Evolutionary conservation across 1,140 invertebrate species (phyloP), one percentile per base, ranked within the genome.

Genomic region (Dendrolimus kikuchii): DNA sequence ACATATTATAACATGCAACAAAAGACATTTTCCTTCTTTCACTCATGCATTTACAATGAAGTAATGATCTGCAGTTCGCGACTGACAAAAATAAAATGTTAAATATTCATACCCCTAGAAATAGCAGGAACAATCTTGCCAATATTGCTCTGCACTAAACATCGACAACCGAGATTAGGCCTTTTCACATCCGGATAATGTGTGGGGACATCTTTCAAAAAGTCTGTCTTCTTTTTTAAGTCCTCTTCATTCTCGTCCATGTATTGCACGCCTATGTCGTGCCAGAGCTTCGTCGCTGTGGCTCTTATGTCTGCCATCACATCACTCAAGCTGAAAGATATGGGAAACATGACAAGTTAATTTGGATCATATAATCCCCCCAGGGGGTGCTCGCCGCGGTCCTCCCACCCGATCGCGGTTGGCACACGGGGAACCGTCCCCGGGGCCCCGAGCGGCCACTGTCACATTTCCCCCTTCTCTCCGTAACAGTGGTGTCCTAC

Each of bases 221-320:
- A 95, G 71, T 95, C 92, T 37, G 92, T 81, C 80, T 92, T 91
- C 72, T 95, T 92, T 56, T 87, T 88, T 10, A 93, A 71, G 55
- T 95, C 92, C 49, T 91, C 89, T 66, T 94, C 91, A 87, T 95
- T 95, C 73, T 95, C 94, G 58, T 90, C 82, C 66, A 93, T 87
- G 78, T 92, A 95, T 54, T 92, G 90, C 51, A 89, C 66, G 46
- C 94, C 94, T 40, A 90, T 88, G 60, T 89, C 85, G 42, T 90
- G 78, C 94, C 94, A 95, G 2, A 93, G 66, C 8, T 88, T 77
- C 23, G 81, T 74, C 1, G 93, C 90, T 62, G 89, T 81, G 48
- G 89, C 74, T 51, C 89, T 82, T 40, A 94, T 90, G 23, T 92
- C 90, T 51, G 86, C 81, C 55, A 92, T 89, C 55, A 92, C 90